phyloP scores from a whole-genome alignment of 1,140 invertebrate species.

The Delia radicum region DNA sequence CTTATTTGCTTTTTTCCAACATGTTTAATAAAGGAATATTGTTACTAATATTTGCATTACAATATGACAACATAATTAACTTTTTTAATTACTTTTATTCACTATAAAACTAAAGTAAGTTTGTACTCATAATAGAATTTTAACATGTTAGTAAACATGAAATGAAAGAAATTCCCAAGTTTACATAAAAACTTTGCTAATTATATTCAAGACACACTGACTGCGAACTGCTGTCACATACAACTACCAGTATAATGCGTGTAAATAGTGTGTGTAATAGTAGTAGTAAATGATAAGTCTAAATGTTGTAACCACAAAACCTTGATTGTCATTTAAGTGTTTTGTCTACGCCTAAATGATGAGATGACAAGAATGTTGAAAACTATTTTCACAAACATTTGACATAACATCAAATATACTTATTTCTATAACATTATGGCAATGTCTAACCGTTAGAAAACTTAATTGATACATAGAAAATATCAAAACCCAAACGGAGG shows the following conservation, averaged over 20 bases:
- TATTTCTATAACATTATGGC: no score
- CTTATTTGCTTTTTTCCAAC: no score
- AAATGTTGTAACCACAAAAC: background rate
- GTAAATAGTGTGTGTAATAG: background rate
- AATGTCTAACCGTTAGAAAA: no score
- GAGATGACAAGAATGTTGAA: background rate
- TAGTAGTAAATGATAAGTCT: no score
- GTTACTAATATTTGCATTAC: background rate
- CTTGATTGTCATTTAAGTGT: background rate
- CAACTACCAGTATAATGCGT: background rate
- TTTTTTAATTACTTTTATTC: background rate
- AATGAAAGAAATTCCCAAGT: background rate
- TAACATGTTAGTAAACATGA: background rate
- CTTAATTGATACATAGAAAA: constrained; percentile 2
- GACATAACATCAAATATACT: no score
- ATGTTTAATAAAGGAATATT: no score
- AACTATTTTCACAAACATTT: background rate
- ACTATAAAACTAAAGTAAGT: no score
- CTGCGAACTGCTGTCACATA: no score
- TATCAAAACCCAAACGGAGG: background rate
- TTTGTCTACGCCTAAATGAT: background rate
- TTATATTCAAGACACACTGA: background rate
- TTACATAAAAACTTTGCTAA: background rate
- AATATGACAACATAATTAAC: constrained; percentile 2
- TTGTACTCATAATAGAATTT: no score